These are phyloP conservation scores for Hydropsyche tenuis DNA, from an alignment of 1,140 invertebrate genomes.

Conservation along the genomic window DNA sequence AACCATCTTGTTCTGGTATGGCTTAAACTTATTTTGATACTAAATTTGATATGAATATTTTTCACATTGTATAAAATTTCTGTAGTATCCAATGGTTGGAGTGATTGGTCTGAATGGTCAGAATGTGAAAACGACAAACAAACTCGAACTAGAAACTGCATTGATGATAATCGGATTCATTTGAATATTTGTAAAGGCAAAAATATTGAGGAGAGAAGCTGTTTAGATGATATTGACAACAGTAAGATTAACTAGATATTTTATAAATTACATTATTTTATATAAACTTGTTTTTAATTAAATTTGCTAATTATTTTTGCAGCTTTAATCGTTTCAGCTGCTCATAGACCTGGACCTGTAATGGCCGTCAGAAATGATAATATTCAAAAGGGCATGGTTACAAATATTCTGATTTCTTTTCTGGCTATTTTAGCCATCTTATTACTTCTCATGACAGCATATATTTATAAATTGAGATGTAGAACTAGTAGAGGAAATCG, in stretches of 20 bases:
- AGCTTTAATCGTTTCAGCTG: constrained; percentile 59
- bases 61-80: neutral
- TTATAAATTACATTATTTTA: constrained; percentile 10
- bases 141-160: constrained; percentile 69
- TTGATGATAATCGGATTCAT: constrained; percentile 55
- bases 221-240: constrained; percentile 14
- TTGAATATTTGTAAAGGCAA: constrained; percentile 56
- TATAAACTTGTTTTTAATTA: neutral
- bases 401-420: constrained; percentile 64
- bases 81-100: constrained; percentile 40
- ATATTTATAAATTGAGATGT: neutral
- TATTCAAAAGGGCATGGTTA: neutral
- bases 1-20: constrained; percentile 62
- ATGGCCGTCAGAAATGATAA: constrained; percentile 51
- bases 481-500: constrained; percentile 59
- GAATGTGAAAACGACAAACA: constrained; percentile 69
- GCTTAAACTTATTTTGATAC: constrained; percentile 68
- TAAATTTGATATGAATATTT: neutral
- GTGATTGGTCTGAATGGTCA: constrained; percentile 76
- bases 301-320: constrained; percentile 36
- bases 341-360: constrained; percentile 49
- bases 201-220: neutral
- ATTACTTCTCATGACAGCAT: constrained; percentile 57
- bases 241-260: neutral
- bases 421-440: constrained; percentile 64